These are phyloP conservation scores for Phasianus colchicus DNA, from an alignment of 2,113 vertebrate species.

Conservation along the genomic window DNA sequence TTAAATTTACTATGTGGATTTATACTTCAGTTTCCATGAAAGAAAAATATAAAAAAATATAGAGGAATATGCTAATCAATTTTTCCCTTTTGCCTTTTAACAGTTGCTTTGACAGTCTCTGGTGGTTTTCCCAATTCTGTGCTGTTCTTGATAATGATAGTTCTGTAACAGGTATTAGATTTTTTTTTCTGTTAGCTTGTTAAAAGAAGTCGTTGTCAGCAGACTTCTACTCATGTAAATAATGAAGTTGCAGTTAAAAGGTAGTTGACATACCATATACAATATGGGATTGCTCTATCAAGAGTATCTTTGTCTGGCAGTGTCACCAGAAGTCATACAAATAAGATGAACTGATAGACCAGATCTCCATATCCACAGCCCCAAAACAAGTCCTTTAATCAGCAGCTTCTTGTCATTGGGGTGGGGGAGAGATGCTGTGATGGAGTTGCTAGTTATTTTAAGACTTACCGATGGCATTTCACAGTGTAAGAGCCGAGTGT, in stretches of 20 bases:
- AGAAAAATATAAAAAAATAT: too few relatives aligned
- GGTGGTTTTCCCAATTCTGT: background rate
- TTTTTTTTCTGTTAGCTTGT: background rate
- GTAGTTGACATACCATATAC: background rate
- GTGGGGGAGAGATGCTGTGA: background rate
- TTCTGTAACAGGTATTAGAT: background rate
- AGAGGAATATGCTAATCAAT: background rate
- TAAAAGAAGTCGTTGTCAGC: background rate
- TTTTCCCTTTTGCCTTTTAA: background rate
- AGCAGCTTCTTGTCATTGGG: background rate
- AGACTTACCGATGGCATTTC: background rate
- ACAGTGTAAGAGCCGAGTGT: background rate
- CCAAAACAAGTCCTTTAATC: background rate
- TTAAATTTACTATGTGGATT: background rate
- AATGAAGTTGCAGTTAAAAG: background rate
- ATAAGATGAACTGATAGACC: background rate
- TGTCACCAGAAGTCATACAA: background rate
- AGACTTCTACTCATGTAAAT: background rate
- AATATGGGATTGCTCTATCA: background rate
- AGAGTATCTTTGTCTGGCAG: background rate
- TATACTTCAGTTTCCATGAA: background rate
- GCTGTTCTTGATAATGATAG: background rate
- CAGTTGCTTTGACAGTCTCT: background rate
- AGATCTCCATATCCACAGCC: background rate
- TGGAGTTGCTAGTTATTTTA: background rate